A percentile compares a stretch with the other conserved stretches of the same genome.
These are phyloP conservation scores for Caenorhabditis japonica DNA, from an alignment of 2,888 invertebrate genomes.

Conservation along the genomic window DNA sequence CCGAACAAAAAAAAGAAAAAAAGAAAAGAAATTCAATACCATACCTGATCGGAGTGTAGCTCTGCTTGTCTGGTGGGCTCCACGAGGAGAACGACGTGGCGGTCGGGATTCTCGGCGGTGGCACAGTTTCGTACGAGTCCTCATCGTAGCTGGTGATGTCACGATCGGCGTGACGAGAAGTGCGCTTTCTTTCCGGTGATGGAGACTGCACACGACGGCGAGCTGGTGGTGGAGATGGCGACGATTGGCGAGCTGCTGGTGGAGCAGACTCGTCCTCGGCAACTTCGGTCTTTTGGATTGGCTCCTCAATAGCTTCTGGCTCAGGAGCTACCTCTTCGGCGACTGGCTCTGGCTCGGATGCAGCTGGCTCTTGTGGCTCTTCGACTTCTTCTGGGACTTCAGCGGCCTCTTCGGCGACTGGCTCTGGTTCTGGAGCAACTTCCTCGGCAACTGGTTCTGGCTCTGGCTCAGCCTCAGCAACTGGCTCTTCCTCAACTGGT, in stretches of 20 bases:
- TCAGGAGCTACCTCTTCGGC: conserved; percentile 54
- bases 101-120: conserved; percentile 73
- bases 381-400: conserved; percentile 54
- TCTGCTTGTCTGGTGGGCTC: conserved; percentile 72
- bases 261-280: conserved; percentile 50
- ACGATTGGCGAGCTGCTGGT: conserved; percentile 52
- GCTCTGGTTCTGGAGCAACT: conserved; percentile 47
- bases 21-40: neutral
- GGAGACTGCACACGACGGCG: conserved; percentile 65
- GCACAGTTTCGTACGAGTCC: conserved; percentile 71
- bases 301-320: conserved; percentile 50
- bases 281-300: conserved; percentile 46
- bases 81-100: conserved; percentile 74
- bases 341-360: conserved; percentile 45
- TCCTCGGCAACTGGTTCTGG: conserved; percentile 57
- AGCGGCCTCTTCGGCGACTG: conserved; percentile 52
- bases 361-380: conserved; percentile 49
- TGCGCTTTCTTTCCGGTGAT: conserved; percentile 59
- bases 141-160: conserved; percentile 66
- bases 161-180: conserved; percentile 57
- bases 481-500: conserved; percentile 41
- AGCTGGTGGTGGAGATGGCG: conserved; percentile 66
- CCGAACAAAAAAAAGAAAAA: neutral
- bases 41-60: conserved; percentile 72
- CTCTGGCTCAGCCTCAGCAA: conserved; percentile 38